A percentile compares a stretch with the other conserved stretches of the same genome.
Conservation (phyloP, 1,140 invertebrate genomes). For the Colletes latitarsis region DNA sequence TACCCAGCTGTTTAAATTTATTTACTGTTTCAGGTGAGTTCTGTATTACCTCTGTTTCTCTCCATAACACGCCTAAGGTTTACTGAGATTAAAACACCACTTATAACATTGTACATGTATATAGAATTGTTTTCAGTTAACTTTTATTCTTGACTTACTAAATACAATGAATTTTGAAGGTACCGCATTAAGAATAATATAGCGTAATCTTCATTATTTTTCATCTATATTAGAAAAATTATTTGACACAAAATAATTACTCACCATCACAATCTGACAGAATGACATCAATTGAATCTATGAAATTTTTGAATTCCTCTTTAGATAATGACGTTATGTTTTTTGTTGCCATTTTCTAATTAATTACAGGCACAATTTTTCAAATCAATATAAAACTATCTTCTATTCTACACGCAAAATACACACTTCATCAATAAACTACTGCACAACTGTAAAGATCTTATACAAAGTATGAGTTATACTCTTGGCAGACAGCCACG, state of each 20-base stretch:
- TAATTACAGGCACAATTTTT: neutral
- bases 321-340: slow-evolving; percentile 63
- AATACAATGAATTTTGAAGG: neutral
- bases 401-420: neutral
- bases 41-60: slow-evolving; percentile 86
- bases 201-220: neutral
- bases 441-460: neutral
- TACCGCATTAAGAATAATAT: neutral
- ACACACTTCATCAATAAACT: neutral
- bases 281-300: slow-evolving; percentile 78
- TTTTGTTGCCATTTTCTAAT: slow-evolving; percentile 59
- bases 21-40: slow-evolving; percentile 88
- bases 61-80: slow-evolving; percentile 90
- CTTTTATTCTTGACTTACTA: neutral
- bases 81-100: slow-evolving; percentile 43
- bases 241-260: slow-evolving; percentile 37
- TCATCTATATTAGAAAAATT: neutral
- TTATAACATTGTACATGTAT: slow-evolving; percentile 10
- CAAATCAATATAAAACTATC: slow-evolving; percentile 3
- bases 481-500: slow-evolving; percentile 46
- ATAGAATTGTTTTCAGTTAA: slow-evolving; percentile 15
- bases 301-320: slow-evolving; percentile 71
- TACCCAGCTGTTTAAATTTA: slow-evolving; percentile 86
- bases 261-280: slow-evolving; percentile 81
- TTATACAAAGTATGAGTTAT: neutral